A percentile compares a stretch with the other conserved stretches of the same genome.
phyloP scores from a whole-genome alignment of 2,797 vertebrate genomes.

The Garrulus glandarius region DNA sequence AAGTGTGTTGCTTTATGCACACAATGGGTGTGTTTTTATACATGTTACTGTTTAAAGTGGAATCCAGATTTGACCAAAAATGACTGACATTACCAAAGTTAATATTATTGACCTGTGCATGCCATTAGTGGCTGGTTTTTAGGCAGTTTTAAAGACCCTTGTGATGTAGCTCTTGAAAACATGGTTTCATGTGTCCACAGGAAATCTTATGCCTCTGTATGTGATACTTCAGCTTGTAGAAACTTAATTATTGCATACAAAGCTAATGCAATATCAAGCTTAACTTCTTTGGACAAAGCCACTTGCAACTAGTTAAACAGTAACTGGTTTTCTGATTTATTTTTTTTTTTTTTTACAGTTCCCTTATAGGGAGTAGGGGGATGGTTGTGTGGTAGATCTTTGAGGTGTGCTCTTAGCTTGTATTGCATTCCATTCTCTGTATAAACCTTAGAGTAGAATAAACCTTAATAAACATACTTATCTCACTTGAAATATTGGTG shows the following conservation, averaged over 20 bases:
- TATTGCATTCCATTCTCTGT: conserved; percentile 72
- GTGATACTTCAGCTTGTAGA: conserved; percentile 50
- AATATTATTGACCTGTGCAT: conserved; percentile 45
- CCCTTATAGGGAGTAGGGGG: conserved; percentile 65
- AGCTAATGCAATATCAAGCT: conserved; percentile 46
- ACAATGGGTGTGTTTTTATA: conserved; percentile 23
- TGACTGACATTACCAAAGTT: conserved; percentile 64
- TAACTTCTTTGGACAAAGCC: conserved; percentile 59
- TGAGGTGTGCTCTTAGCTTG: conserved; percentile 64
- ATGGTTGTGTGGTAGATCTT: conserved; percentile 61
- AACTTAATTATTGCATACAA: conserved; percentile 50
- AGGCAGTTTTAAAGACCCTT: conserved; percentile 32
- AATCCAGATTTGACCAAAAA: conserved; percentile 62
- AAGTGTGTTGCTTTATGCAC: conserved; percentile 4
- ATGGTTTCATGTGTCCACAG: conserved; percentile 28
- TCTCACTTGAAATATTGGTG: conserved; percentile 60
- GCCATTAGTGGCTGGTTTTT: conserved; percentile 43
- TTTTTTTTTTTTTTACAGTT: conserved; percentile 18
- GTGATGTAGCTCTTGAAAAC: conserved; percentile 57
- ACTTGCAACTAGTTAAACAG: conserved; percentile 64
- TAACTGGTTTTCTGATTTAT: conserved; percentile 44
- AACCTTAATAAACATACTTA: conserved; percentile 68
- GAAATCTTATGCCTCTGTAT: background rate
- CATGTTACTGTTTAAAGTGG: background rate
- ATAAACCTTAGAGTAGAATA: conserved; percentile 61